Conservation (phyloP, 2,113 vertebrate genomes). For the Nycticorax nycticorax region DNA sequence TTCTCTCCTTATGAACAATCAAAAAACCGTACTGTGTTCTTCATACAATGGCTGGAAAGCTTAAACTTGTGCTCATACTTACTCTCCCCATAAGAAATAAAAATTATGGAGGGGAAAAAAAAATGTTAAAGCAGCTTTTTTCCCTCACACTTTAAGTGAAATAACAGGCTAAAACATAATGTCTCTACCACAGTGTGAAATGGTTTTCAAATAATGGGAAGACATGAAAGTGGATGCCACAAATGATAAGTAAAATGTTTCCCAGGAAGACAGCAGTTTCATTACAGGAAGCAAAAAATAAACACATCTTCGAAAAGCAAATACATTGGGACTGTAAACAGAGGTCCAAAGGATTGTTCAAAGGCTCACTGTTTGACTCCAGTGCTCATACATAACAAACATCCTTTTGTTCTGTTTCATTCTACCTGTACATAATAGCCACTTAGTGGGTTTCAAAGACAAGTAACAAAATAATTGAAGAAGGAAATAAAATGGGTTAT, state of each 20-base stretch:
- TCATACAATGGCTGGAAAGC: neutral
- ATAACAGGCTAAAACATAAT: slow-evolving; percentile 7
- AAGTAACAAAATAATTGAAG: slow-evolving; percentile 3
- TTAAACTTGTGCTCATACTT: neutral
- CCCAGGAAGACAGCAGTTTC: neutral
- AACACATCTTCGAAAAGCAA: neutral
- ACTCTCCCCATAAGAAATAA: neutral
- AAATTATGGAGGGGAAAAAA: neutral
- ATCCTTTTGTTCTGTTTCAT: neutral
- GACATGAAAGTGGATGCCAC: neutral
- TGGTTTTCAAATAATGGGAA: slow-evolving; percentile 31
- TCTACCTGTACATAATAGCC: neutral
- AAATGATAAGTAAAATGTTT: neutral
- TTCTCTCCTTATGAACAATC: slow-evolving; percentile 15
- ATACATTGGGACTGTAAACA: slow-evolving; percentile 13
- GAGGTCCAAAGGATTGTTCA: neutral
- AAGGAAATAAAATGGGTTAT: neutral
- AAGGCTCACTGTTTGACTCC: neutral
- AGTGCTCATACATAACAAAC: neutral
- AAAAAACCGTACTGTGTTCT: neutral
- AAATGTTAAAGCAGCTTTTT: neutral
- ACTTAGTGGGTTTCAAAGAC: neutral
- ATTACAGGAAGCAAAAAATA: neutral
- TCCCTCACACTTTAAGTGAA: neutral
- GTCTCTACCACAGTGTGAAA: neutral